These are phyloP conservation scores for Triops cancriformis DNA, from an alignment of 1,140 invertebrate genomes.

Conservation along the genomic window DNA sequence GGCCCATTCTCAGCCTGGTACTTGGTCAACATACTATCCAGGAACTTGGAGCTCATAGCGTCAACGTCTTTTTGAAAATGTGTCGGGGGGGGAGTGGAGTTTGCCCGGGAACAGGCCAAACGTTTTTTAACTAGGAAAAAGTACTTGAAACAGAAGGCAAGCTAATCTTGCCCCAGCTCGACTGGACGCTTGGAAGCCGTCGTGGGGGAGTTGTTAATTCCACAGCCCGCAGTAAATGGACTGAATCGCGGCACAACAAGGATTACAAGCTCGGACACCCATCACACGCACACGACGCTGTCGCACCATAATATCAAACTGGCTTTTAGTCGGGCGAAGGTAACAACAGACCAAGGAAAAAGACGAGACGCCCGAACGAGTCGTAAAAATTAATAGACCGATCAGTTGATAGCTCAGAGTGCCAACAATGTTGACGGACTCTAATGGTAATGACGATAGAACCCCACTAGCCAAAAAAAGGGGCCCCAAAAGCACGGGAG, in stretches of 20 bases:
- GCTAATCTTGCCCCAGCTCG: no score
- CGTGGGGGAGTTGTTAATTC: neutral
- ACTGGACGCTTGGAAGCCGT: no score
- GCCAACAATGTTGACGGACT: neutral
- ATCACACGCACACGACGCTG: slow-evolving; percentile 1
- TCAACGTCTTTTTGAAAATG: neutral
- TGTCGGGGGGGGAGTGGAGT: no score
- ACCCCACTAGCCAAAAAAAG: neutral
- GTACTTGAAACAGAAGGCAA: no score
- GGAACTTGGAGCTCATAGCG: slow-evolving; percentile 89
- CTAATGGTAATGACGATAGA: neutral
- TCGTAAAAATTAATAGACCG: neutral
- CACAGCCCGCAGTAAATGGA: neutral
- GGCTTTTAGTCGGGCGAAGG: neutral
- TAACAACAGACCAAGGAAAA: neutral
- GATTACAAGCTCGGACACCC: neutral
- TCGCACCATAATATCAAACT: slow-evolving; percentile 6
- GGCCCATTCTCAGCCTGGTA: slow-evolving; percentile 63
- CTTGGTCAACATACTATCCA: slow-evolving; percentile 93
- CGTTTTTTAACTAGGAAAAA: no score
- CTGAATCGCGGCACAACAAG: neutral
- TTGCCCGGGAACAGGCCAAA: no score
- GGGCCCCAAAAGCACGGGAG: neutral
- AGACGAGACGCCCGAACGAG: neutral
- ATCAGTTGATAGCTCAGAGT: neutral